Conservation (phyloP, 2,888 invertebrate genomes). For the Antitype chi region DNA sequence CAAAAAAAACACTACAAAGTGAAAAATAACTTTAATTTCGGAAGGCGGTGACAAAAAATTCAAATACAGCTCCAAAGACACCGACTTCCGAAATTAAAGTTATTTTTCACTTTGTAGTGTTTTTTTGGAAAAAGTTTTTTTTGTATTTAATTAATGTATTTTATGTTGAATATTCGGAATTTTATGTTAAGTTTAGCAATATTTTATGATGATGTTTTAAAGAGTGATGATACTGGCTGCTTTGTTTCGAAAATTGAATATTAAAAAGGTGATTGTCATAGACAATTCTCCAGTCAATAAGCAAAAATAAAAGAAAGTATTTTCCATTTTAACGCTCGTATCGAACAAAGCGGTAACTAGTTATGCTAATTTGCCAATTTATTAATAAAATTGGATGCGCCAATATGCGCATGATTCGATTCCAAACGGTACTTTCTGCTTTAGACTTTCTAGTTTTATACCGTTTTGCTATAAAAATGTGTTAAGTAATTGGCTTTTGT, state of each 20-base stretch:
- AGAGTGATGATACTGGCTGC: background rate
- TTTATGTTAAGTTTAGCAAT: slow-evolving; percentile 15
- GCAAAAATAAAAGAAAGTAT: slow-evolving; percentile 23
- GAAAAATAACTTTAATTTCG: no score
- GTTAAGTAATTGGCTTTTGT: slow-evolving; percentile 39
- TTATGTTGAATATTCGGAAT: slow-evolving; percentile 14
- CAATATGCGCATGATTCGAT: slow-evolving; percentile 33
- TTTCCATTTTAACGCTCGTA: slow-evolving; percentile 32
- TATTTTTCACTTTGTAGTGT: no score
- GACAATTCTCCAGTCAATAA: background rate
- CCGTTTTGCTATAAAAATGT: slow-evolving; percentile 39
- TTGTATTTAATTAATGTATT: background rate
- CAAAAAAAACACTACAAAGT: no score
- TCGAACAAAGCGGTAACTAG: slow-evolving; percentile 53
- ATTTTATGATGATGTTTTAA: slow-evolving; percentile 14
- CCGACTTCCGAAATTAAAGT: no score
- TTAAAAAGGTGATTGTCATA: slow-evolving; percentile 4
- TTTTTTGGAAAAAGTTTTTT: no score
- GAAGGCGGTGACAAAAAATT: no score
- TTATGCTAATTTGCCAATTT: slow-evolving; percentile 58
- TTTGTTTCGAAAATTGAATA: background rate
- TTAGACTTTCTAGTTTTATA: slow-evolving; percentile 40
- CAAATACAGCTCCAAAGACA: no score
- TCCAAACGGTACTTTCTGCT: slow-evolving; percentile 38
- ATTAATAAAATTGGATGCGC: slow-evolving; percentile 49